Base-by-base conservation (phyloP, 1,140 invertebrate species). In the Diuraphis noxia region DNA sequence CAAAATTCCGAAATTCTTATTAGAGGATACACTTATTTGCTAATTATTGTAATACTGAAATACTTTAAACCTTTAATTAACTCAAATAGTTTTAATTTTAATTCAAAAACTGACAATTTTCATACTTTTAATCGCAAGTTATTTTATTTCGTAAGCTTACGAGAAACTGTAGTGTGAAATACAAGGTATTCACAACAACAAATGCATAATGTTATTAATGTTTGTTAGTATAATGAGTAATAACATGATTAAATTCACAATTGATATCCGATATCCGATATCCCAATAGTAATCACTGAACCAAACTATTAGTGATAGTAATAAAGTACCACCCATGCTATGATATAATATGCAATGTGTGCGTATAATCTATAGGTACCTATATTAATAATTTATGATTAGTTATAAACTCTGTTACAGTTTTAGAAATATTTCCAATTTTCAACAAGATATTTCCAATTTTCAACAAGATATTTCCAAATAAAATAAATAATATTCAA, bases 401-500 rank as follows among this genome's bases (percentile, higher is more conserved):
- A 49, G 19, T 5, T 49, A n/a, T 30, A 63, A 3, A 63, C n/a
- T n/a, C n/a, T n/a, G n/a, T n/a, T n/a, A n/a, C 3, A 63, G 5
- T 5, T 63, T n/a, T 63, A 13, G 10, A 13, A n/a, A 63, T n/a
- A 30, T 56, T 56, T 56, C 30, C 25, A 13, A 63, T 63, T 49
- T 49, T 49, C 46, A 21, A 49, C 46, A 30, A 8, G 52, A 23
- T 52, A 30, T 56, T 56, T 23, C 25, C 9, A 10, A n/a, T 63
- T 49, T 49, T 49, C 46, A 21, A 49, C 46, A 30, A 8, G 52
- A 23, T 52, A 30, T 56, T 56, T 23, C 25, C 9, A 10, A n/a
- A n/a, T 63, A 63, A 63, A 63, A 63, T 63, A 63, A 63, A 63
- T 63, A n/a, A n/a, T n/a, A n/a, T n/a, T n/a, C n/a, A 63, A 56